phyloP scores from a whole-genome alignment of 2,797 vertebrate species.

The Sebastes kiyomatsui region DNA sequence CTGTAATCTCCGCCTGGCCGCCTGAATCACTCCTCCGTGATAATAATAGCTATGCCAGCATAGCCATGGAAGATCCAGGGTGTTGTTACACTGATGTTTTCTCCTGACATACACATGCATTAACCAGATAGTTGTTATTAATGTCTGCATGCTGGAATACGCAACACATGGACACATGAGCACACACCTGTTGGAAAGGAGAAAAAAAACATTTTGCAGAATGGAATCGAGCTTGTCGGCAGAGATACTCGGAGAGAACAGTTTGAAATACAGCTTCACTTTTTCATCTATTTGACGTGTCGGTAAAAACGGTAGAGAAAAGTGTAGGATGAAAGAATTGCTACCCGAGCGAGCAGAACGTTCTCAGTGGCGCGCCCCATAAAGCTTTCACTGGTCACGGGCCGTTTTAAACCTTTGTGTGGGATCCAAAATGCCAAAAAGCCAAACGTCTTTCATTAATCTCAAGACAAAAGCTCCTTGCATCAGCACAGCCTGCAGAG shows the following conservation, averaged over 20 bases:
- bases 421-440: slow-evolving; percentile 74
- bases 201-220: neutral
- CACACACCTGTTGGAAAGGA: neutral
- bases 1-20: slow-evolving; percentile 35
- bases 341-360: slow-evolving; percentile 49
- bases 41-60: slow-evolving; percentile 32
- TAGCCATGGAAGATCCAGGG: slow-evolving; percentile 14
- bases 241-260: neutral
- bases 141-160: slow-evolving; percentile 10
- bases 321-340: slow-evolving; percentile 55
- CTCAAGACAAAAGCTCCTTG: slow-evolving; percentile 74
- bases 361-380: slow-evolving; percentile 42
- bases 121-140: slow-evolving; percentile 7
- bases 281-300: slow-evolving; percentile 46
- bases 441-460: slow-evolving; percentile 81
- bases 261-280: slow-evolving; percentile 23
- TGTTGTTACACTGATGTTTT: neutral
- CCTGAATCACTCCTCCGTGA: slow-evolving; percentile 36
- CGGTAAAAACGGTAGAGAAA: slow-evolving; percentile 48
- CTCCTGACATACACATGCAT: neutral
- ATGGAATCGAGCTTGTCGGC: slow-evolving; percentile 43
- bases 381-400: slow-evolving; percentile 69
- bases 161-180: neutral
- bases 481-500: slow-evolving; percentile 76
- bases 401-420: slow-evolving; percentile 77